phyloP scores from a whole-genome alignment of 1,140 invertebrate genomes.

The Magallana angulata region DNA sequence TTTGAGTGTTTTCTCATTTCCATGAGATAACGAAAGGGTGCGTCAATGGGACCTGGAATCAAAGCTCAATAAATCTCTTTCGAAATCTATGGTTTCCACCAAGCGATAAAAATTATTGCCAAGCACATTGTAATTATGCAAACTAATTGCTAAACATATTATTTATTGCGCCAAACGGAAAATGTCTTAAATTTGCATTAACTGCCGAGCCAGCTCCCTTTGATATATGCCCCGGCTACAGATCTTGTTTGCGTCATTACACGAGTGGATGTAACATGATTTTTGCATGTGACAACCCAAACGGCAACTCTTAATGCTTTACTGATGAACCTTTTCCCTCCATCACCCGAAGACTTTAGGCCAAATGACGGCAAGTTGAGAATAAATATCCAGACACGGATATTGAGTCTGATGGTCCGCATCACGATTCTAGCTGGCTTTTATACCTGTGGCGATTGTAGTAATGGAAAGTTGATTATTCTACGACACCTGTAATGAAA shows the following conservation, averaged over 20 bases:
- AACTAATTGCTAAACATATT: slow-evolving; percentile 27
- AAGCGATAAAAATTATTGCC: background rate
- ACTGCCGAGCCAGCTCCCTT: background rate
- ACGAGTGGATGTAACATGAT: background rate
- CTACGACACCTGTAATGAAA: background rate
- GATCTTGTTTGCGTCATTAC: background rate
- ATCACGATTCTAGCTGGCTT: background rate
- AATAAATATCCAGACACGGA: background rate
- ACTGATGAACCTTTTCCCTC: background rate
- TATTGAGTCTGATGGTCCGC: background rate
- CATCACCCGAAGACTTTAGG: background rate
- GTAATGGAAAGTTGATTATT: background rate
- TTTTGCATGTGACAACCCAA: slow-evolving; percentile 8
- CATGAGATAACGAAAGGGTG: background rate
- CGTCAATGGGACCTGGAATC: slow-evolving; percentile 3
- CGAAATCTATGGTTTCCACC: background rate
- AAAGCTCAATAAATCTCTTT: slow-evolving; percentile 25
- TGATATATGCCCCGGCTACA: background rate
- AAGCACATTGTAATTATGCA: slow-evolving; percentile 25
- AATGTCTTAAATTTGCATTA: slow-evolving; percentile 33
- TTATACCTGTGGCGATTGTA: background rate
- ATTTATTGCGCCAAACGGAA: slow-evolving; percentile 15
- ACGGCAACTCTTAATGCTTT: background rate
- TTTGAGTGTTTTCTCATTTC: background rate
- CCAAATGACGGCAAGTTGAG: background rate